Evolutionary conservation across 2,888 invertebrate genomes (phyloP).

Genomic region (Lypha dubia): DNA sequence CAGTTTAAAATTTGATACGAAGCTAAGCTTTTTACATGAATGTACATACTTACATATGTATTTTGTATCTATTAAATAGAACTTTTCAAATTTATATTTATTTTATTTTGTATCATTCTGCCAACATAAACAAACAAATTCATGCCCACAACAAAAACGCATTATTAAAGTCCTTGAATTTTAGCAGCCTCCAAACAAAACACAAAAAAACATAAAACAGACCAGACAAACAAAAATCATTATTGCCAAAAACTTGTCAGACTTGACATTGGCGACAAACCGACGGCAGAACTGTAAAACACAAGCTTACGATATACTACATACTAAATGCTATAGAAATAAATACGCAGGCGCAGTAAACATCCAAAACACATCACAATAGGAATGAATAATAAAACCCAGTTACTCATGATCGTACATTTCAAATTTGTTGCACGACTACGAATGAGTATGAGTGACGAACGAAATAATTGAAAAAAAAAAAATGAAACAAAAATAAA

Average conservation of each 20-base stretch:
- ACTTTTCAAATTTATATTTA: conserved; percentile 3
- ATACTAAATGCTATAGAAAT: conserved; percentile 36
- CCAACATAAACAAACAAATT: conserved; percentile 29
- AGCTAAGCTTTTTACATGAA: conserved; percentile 47
- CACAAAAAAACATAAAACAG: conserved; percentile 35
- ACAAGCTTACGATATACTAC: conserved; percentile 54
- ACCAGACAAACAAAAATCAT: conserved; percentile 21
- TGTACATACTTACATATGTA: no score
- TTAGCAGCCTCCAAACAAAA: conserved; percentile 39
- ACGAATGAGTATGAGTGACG: conserved; percentile 20
- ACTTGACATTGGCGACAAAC: conserved; percentile 72
- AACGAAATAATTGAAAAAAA: conserved; percentile 8
- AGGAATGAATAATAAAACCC: conserved; percentile 28
- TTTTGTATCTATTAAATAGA: conserved; percentile 40
- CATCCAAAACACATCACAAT: conserved; percentile 21
- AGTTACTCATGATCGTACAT: conserved; percentile 40
- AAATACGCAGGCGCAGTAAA: conserved; percentile 63
- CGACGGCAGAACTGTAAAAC: conserved; percentile 67
- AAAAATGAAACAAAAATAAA: conserved; percentile 21
- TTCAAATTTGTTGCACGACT: conserved; percentile 39
- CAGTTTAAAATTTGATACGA: conserved; percentile 61
- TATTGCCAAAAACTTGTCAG: conserved; percentile 72
- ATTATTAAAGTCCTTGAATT: conserved; percentile 70
- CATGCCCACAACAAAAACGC: conserved; percentile 53
- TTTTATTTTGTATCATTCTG: neutral